These are phyloP conservation scores for Orthosia incerta DNA, from an alignment of 2,888 invertebrate genomes.

Conservation along the genomic window DNA sequence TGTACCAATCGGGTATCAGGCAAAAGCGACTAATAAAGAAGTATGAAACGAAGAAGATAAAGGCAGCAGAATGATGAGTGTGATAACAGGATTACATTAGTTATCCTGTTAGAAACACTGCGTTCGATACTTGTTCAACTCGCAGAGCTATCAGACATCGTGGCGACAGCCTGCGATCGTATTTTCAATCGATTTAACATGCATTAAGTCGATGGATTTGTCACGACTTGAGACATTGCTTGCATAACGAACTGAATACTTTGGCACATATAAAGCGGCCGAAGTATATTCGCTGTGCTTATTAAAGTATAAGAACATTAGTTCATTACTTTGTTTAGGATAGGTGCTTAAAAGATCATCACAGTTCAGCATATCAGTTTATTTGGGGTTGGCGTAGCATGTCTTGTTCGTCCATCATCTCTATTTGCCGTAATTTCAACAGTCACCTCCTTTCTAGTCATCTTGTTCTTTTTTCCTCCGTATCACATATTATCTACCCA, in stretches of 20 bases:
- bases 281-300: constrained; percentile 8
- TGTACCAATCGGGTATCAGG: not conserved
- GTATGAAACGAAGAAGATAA: not conserved
- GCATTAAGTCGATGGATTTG: constrained; percentile 50
- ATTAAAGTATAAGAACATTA: too few relatives aligned
- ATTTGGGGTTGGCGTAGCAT: too few relatives aligned
- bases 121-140: not conserved
- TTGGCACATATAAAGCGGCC: not conserved
- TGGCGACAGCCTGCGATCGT: constrained; percentile 48
- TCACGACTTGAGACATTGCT: constrained; percentile 20
- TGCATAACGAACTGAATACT: constrained; percentile 25
- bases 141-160: constrained; percentile 29
- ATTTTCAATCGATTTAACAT: constrained; percentile 50
- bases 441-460: too few relatives aligned
- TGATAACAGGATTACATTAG: too few relatives aligned
- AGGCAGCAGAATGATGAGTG: too few relatives aligned
- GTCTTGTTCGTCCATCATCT: too few relatives aligned
- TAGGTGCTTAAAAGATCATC: too few relatives aligned
- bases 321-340: not conserved
- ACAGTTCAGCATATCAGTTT: too few relatives aligned
- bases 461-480: too few relatives aligned
- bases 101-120: constrained; percentile 6
- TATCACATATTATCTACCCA: too few relatives aligned
- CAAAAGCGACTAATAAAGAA: not conserved
- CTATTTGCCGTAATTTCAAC: too few relatives aligned